phyloP scores from a whole-genome alignment of 2,113 vertebrate species.

The Scytalopus superciliaris region DNA sequence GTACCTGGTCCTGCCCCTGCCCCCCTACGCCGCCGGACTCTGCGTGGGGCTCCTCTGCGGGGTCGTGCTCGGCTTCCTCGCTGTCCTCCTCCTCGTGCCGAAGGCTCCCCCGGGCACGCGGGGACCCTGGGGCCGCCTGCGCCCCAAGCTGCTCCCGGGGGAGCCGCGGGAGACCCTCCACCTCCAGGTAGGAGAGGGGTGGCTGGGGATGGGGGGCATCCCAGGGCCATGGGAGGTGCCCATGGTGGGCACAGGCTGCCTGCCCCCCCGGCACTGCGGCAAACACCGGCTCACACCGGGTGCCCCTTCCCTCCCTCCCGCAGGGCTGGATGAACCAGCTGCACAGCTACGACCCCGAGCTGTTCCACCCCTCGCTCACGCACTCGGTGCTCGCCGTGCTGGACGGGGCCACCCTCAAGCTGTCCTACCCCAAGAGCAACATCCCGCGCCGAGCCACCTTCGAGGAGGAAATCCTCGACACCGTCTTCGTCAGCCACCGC shows the following conservation, averaged over 20 bases:
- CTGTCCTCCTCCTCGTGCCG: conserved; percentile 74
- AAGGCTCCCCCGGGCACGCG: neutral
- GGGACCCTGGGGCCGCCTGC: neutral
- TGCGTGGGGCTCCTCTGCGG: conserved; percentile 81
- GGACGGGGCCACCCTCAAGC: conserved; percentile 78
- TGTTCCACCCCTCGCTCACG: conserved; percentile 78
- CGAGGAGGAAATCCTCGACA: conserved; percentile 74
- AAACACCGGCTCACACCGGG: neutral
- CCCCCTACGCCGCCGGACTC: conserved; percentile 82
- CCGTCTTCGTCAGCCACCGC: conserved; percentile 74
- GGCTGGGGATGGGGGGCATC: accelerated
- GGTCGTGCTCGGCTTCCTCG: conserved; percentile 81
- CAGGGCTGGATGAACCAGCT: conserved; percentile 92
- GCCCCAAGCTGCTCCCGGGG: neutral
- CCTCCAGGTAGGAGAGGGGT: conserved; percentile 75
- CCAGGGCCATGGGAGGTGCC: accelerated
- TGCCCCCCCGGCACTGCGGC: neutral
- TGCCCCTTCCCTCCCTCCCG: neutral
- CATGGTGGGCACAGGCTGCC: neutral
- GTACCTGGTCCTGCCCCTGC: conserved; percentile 83
- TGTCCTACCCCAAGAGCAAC: conserved; percentile 81
- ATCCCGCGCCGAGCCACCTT: conserved; percentile 78
- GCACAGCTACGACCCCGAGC: conserved; percentile 80
- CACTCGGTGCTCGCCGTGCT: conserved; percentile 82
- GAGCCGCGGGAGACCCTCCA: conserved; percentile 25